Evolutionary conservation across 2,888 invertebrate genomes (phyloP), one percentile per base, ranked within the genome.

Genomic region (Oscheius sp.): DNA sequence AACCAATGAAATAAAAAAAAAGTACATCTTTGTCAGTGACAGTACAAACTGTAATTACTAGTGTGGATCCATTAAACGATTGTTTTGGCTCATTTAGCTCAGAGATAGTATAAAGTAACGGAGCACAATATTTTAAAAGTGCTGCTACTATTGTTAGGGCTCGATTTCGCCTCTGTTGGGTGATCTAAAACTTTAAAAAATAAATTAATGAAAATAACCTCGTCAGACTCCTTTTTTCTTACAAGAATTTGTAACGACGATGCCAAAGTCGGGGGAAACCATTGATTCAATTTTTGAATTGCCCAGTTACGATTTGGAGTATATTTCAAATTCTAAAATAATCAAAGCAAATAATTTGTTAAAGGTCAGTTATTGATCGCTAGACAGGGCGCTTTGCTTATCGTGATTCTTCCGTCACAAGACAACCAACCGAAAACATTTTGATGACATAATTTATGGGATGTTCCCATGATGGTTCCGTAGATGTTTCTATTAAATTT

Each of bases 1-100:
- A 6, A 26, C 4, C 14, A 41, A 41, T 8, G 36, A 51, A 51
- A 17, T 28, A 30, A 30, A 17, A 5, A 12, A 17, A 28, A 32
- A 28, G 30, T 5, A 59, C 59, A 8, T 59, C 44, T 44, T n/a
- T 59, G 26, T 59, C 59, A 26, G 59, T 59, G 5, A 59, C 24
- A 8, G 59, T 26, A 30, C 41, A 44, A 6, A 41, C 6, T 4
- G 59, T 30, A n/a, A 41, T 26, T 6, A 59, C 59, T 12, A 59
- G 26, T 14, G 44, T 59, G 26, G 59, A 59, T 1, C 12, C 28
- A 41, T 41, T 41, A 26, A 59, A 59, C 20, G 59, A 30, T 28
- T 38, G 41, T 24, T 44, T 59, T n/a, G 26, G 6, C n/a, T 59
- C 59, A 32, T 59, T 59, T 30, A 41, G n/a, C 17, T 44, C 59